Base-by-base conservation (phyloP, 2,888 invertebrate genomes). In the Trichogramma evanescens region DNA sequence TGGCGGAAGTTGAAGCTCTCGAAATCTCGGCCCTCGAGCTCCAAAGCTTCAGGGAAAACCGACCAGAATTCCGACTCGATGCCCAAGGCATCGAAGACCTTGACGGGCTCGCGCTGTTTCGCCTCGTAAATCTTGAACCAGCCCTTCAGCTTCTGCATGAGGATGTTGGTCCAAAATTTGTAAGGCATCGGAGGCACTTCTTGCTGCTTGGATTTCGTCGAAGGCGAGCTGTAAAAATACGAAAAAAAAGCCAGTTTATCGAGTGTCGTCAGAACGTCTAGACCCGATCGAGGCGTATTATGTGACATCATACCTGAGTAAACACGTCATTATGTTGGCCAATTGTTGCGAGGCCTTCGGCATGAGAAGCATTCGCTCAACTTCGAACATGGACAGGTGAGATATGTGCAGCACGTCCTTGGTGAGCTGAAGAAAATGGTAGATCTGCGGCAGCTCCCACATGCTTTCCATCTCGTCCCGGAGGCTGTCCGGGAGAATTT, bases 371-470 rank as follows among this genome's bases (percentile, higher is more conserved):
- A 82, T 82, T 45, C 84, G 75, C 72, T 85, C 84, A 61, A 84
- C 74, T 70, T 84, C 84, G 67, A 80, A 83, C 73, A 83, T 82
- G 4, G 82, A 79, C n/a, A 84, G 75, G 63, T 81, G 79, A 43
- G 80, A 78, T 58, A 83, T 72, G 68, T 82, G 81, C 4, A 84
- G 72, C 10, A 77, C 76, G 56, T 79, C 78, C 66, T 79, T 79
- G 38, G 81, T 77, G 59, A 84, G 72, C 67, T 79, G 80, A 8
- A 84, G 73, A 70, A 84, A 84, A 64, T 81, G 81, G 38, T 81
- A 83, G 61, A 84, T 82, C 72, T 82, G 82, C 7, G 83, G 83
- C 38, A 84, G 83, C 80, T 84, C 84, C 83, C 83, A 84, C 81
- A 83, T 82, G 7, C 78, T 74, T 62, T 76, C 78, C 72, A 83